Evolutionary conservation across 2,797 vertebrate species (phyloP).

Genomic region (Microctenopoma steveboyesi): DNA sequence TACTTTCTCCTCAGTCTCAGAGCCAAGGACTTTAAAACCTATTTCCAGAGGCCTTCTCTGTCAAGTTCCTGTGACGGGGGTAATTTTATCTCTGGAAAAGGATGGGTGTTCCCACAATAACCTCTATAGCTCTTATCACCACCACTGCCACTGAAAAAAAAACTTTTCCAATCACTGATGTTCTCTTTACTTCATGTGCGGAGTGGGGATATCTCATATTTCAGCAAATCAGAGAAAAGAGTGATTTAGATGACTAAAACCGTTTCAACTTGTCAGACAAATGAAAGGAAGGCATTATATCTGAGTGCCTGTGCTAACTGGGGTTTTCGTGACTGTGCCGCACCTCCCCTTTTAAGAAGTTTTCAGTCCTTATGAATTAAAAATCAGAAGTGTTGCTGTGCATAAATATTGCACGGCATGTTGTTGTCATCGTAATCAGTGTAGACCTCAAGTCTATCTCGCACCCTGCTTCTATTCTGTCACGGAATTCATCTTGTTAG

Average conservation of each 20-base stretch:
- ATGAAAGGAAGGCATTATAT: slow-evolving; percentile 25
- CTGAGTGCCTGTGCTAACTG: background rate
- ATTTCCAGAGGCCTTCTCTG: slow-evolving; percentile 61
- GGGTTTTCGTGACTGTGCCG: background rate
- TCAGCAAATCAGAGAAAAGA: slow-evolving; percentile 41
- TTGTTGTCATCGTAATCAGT: slow-evolving; percentile 13
- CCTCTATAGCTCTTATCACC: slow-evolving; percentile 68
- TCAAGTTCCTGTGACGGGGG: slow-evolving; percentile 68
- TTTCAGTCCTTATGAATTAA: slow-evolving; percentile 38
- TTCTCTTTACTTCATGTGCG: slow-evolving; percentile 4
- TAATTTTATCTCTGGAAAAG: slow-evolving; percentile 74
- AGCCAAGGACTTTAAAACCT: slow-evolving; percentile 67
- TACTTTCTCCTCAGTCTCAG: slow-evolving; percentile 50
- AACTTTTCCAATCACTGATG: slow-evolving; percentile 63
- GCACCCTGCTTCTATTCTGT: background rate
- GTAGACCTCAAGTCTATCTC: background rate
- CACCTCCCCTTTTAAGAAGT: slow-evolving; percentile 9
- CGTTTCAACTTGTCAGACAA: slow-evolving; percentile 35
- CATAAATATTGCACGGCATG: slow-evolving; percentile 40
- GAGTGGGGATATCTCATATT: slow-evolving; percentile 56
- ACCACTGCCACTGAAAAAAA: slow-evolving; percentile 45
- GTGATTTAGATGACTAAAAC: slow-evolving; percentile 50
- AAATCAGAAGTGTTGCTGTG: slow-evolving; percentile 28
- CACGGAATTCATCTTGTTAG: background rate
- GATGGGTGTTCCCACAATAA: slow-evolving; percentile 76